These are phyloP conservation scores for Dasyornis broadbenti DNA, from an alignment of 2,113 vertebrate genomes.

Conservation along the genomic window DNA sequence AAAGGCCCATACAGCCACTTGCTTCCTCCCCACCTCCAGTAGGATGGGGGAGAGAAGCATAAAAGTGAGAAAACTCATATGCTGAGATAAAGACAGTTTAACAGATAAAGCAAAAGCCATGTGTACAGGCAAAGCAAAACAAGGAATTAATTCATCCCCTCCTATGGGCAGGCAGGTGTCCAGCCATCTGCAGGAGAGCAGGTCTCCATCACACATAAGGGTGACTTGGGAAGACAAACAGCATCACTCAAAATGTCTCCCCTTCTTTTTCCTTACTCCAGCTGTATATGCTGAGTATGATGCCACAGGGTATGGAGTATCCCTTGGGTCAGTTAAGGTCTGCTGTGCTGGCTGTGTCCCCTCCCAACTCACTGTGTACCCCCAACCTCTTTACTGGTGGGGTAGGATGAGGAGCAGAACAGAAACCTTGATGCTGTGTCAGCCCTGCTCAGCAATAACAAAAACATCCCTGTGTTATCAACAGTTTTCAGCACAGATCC, in stretches of 20 bases:
- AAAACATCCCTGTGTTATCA: not conserved
- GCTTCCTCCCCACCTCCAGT: not conserved
- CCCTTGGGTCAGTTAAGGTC: not conserved
- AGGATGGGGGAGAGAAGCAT: not conserved
- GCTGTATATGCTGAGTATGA: not conserved
- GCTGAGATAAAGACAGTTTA: not conserved
- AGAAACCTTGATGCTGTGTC: not conserved
- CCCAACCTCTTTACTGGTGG: not conserved
- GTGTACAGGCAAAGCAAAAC: not conserved
- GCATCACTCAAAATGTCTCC: accelerated
- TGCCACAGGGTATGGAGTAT: not conserved
- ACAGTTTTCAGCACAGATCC: not conserved
- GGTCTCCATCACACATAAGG: accelerated
- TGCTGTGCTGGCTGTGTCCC: not conserved
- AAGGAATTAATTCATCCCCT: not conserved
- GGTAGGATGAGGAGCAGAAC: not conserved
- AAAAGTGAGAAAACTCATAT: not conserved
- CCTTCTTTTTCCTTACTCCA: not conserved
- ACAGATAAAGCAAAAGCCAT: not conserved
- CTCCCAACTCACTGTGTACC: not conserved
- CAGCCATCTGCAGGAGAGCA: not conserved
- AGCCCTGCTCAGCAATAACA: not conserved
- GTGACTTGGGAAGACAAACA: not conserved
- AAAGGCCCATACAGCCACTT: not conserved
- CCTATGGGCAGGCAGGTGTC: not conserved